Conservation (phyloP, 1,140 invertebrate genomes). For the Archivesica marissinica region DNA sequence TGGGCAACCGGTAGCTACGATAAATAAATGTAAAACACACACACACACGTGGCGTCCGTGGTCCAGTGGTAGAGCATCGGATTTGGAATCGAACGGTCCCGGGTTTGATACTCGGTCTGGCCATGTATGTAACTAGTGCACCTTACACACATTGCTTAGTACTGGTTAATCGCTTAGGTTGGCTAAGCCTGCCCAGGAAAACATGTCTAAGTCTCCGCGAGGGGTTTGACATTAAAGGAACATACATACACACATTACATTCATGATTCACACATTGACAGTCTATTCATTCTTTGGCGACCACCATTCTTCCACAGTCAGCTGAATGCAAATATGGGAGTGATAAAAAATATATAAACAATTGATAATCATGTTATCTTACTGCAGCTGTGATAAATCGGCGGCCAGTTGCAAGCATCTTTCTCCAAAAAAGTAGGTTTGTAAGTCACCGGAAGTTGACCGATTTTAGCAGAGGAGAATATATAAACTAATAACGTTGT, state of each 20-base stretch:
- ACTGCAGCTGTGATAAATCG: slow-evolving; percentile 49
- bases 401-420: slow-evolving; percentile 46
- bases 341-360: background rate
- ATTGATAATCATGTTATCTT: slow-evolving; percentile 12
- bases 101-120: no score
- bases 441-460: slow-evolving; percentile 60
- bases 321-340: background rate
- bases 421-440: slow-evolving; percentile 44
- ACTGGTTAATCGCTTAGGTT: no score
- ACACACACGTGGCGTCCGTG: no score
- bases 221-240: no score
- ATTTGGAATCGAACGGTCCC: background rate
- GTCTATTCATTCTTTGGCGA: background rate
- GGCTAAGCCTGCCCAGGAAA: no score
- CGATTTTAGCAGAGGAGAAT: background rate
- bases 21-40: no score
- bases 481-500: no score
- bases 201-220: no score
- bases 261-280: background rate
- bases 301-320: background rate
- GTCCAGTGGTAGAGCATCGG: background rate
- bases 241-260: background rate
- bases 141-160: background rate
- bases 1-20: no score
- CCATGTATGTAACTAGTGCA: background rate